phyloP scores from a whole-genome alignment of 2,113 vertebrate species.

The Corythoichthys intestinalis region DNA sequence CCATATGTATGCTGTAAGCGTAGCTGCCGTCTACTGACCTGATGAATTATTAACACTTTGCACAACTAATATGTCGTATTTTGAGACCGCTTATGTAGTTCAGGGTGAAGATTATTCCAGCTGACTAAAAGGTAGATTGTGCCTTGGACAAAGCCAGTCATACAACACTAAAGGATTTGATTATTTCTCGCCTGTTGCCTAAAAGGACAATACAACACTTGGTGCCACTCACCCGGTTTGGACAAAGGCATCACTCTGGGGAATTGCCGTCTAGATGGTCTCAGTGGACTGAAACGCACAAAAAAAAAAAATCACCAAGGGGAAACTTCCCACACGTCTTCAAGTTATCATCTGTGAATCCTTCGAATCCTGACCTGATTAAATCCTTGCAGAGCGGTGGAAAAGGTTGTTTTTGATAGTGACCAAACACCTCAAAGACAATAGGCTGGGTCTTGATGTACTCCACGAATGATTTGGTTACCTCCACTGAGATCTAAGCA shows the following conservation, averaged over 20 bases:
- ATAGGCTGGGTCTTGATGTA: conserved; percentile 97
- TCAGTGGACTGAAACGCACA: conserved; percentile 77
- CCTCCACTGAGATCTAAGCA: conserved; percentile 88
- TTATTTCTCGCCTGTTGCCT: background rate
- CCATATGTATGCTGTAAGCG: background rate
- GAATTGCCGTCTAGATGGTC: conserved; percentile 90
- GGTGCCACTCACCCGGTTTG: conserved; percentile 83
- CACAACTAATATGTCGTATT: background rate
- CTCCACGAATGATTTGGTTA: conserved; percentile 92
- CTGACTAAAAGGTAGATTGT: no score
- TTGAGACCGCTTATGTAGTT: background rate
- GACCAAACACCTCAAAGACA: conserved; percentile 96
- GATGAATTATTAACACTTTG: conserved; percentile 5
- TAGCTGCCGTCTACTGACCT: background rate
- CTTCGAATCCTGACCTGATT: conserved; percentile 76
- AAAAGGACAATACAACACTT: background rate
- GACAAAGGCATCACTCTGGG: conserved; percentile 93
- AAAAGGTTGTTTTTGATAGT: conserved; percentile 97
- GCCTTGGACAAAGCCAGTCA: no score
- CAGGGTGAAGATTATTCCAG: background rate
- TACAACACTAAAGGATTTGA: background rate
- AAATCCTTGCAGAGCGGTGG: conserved; percentile 93
- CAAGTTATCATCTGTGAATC: background rate
- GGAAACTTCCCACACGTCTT: background rate
- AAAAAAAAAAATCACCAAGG: background rate